Base-by-base conservation (phyloP, 2,797 vertebrate genomes). In the Avahi laniger region DNA sequence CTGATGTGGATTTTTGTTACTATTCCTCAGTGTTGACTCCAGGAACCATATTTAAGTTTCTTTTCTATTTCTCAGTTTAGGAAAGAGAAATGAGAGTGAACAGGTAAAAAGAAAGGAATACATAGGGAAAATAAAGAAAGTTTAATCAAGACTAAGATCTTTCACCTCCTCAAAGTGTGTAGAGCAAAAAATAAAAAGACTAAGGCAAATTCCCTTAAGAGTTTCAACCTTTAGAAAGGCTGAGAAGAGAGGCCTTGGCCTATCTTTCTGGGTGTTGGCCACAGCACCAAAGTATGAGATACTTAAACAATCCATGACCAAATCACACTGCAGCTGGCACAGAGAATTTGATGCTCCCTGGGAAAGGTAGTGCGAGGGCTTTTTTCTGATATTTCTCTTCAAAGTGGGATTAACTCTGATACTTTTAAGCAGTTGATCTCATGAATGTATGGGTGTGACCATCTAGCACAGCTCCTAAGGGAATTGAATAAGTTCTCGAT, bases 61-160 rank as follows among this genome's bases (percentile, higher is more conserved):
- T 75, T 75, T 81, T 67, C 59, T 82, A 50, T 73, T 92, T 92
- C 69, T 83, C 50, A 82, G 14, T 76, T 95, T 46, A 88, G 28
- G 11, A 88, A 88, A 76, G 12, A 86, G 43, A 38, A 48, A 59
- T 70, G 28, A 67, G 30, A 88, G 6, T 28, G 59, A 59, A 13
- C 30, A n/a, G 18, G 30, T 82, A 59, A 69, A 52, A 95, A 46
- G 5, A 90, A 90, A 82, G 59, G 67, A 87, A 50, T 4, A 30
- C 17, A 52, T 0, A 89, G 35, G 52, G 52, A 28, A 61, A 78
- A 13, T 70, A 83, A 54, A 14, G 22, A 78, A 88, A 82, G 61
- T 78, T 82, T 46, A 83, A 61, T 38, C 14, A 83, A 91, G 63
- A 3, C 65, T 80, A 63, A 54, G 30, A 1, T 22, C 30, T 30